Percentiles rank a stretch among this genome's conserved stretches.
phyloP scores from a whole-genome alignment of 2,113 vertebrate species.

The Hassar affinis region DNA sequence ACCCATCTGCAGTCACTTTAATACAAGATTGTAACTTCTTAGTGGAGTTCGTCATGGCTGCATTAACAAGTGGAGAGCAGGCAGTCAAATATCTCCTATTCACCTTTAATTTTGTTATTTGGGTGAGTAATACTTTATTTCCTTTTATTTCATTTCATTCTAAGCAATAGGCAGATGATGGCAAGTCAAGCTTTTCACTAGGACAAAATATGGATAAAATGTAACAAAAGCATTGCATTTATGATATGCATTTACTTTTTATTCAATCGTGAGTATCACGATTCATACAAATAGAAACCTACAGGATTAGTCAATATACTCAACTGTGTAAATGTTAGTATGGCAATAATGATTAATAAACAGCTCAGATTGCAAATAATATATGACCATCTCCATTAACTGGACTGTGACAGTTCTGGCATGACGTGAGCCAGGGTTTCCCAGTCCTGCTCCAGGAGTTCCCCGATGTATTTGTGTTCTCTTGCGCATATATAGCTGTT shows the following conservation, averaged over 20 bases:
- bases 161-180: neutral
- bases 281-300: neutral
- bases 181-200: neutral
- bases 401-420: neutral
- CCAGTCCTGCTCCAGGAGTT: neutral
- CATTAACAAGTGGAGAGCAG: constrained; percentile 48
- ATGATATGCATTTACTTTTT: neutral
- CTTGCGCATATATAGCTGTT: neutral
- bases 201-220: neutral
- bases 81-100: constrained; percentile 80
- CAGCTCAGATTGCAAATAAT: neutral
- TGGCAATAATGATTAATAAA: neutral
- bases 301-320: neutral
- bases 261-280: neutral
- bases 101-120: constrained; percentile 80
- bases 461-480: neutral
- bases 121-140: constrained; percentile 69
- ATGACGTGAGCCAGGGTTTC: neutral
- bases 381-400: neutral
- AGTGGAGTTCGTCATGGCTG: constrained; percentile 38
- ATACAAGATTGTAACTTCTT: neutral
- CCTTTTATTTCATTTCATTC: neutral
- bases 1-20: neutral
- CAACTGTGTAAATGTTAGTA: neutral
- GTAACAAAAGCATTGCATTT: neutral